Base-by-base conservation (phyloP, 2,888 invertebrate species). In the Ophion ellenae region DNA sequence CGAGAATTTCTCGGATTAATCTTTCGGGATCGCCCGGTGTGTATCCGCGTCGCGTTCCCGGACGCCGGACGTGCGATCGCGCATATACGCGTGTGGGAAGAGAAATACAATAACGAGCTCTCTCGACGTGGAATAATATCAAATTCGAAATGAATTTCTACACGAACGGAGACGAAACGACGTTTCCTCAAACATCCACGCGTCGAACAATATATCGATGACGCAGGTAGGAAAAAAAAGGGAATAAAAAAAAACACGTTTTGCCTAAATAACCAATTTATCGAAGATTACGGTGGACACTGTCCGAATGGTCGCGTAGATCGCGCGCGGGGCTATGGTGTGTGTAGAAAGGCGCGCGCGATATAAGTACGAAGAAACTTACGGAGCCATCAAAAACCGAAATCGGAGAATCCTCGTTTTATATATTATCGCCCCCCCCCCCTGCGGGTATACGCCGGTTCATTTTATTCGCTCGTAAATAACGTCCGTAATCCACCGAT, bases 401-500 rank as follows among this genome's bases (percentile, higher is more conserved):
- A 66, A 63, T 81, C 87, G 83, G 84, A 88, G 89, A 89, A 84
- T 79, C 83, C 83, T 84, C 83, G 77, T 86, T 84, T 84, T 80
- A 82, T 53, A 53, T 87, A 82, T 77, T 69, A 61, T 78, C 28
- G 28, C 53, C 61, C 69, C 47, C 10, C 47, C 47, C 24, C 53
- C 4, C 53, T 53, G 17, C 53, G 17, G 4, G 61, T 85, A 71
- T 81, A 77, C 84, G 83, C 81, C 79, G 71, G 81, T 66, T 70
- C 85, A 85, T 87, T 90, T 90, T 90, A 90, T 89, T 53, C 85
- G 87, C 84, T 85, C 90, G 88, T 90, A 90, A 90, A 90, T 90
- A 88, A 90, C 85, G 81, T 83, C 86, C 87, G 86, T 89, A 89
- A 89, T 90, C 88, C 87, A 88, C 89, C 88, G 88, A 90, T 89